Evolutionary conservation across 2,113 vertebrate species (phyloP).

Genomic region (Corythoichthys intestinalis): DNA sequence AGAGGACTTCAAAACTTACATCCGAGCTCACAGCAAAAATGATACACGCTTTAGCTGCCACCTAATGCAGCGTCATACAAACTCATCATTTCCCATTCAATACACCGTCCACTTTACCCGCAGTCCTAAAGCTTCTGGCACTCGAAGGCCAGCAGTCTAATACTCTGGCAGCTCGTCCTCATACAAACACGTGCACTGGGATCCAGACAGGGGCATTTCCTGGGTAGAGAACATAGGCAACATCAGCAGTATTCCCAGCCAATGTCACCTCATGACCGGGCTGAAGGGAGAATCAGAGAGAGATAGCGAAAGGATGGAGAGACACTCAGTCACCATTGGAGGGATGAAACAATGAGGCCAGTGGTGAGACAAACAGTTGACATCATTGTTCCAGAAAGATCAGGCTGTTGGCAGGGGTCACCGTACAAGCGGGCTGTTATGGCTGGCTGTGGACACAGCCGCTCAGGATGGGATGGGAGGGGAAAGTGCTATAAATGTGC

Average conservation of each 20-base stretch:
- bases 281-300: conserved; percentile 31
- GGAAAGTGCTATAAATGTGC: conserved; percentile 56
- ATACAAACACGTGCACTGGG: conserved; percentile 36
- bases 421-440: conserved; percentile 22
- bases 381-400: conserved; percentile 67
- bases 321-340: conserved; percentile 32
- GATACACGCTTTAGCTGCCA: conserved; percentile 32
- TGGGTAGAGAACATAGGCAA: conserved; percentile 42
- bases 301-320: conserved; percentile 20
- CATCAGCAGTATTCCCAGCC: conserved; percentile 68
- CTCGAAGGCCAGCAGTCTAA: conserved; percentile 45
- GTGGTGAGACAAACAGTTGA: conserved; percentile 58
- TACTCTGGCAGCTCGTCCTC: conserved; percentile 55
- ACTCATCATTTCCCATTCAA: conserved; percentile 66
- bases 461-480: conserved; percentile 23
- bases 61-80: conserved; percentile 57
- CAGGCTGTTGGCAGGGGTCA: conserved; percentile 49
- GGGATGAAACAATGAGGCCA: conserved; percentile 45
- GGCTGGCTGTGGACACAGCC: conserved; percentile 10
- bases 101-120: conserved; percentile 47
- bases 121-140: conserved; percentile 64
- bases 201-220: conserved; percentile 60
- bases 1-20: conserved; percentile 39
- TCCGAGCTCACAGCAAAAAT: conserved; percentile 51
- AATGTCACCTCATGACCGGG: conserved; percentile 49